A percentile compares a stretch with the other conserved stretches of the same genome.
phyloP scores from a whole-genome alignment of 2,888 invertebrate species.

The Dasysyrphus albostriatus region DNA sequence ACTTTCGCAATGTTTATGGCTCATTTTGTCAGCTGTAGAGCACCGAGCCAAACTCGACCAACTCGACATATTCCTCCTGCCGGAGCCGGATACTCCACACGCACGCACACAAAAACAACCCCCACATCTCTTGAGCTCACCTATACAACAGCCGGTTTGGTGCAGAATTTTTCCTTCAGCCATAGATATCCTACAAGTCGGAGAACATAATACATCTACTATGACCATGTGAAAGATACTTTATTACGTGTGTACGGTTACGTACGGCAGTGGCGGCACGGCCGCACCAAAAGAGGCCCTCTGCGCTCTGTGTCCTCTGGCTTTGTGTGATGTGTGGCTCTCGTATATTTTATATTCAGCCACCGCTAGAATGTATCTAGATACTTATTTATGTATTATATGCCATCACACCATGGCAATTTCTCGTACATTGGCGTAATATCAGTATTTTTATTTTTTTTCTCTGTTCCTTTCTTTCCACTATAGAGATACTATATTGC shows the following conservation, averaged over 20 bases:
- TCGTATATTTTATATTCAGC: constrained; percentile 76
- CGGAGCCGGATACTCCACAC: constrained; percentile 30
- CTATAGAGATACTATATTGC: constrained; percentile 47
- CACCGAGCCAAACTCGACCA: constrained; percentile 41
- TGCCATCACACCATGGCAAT: constrained; percentile 76
- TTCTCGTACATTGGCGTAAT: constrained; percentile 73
- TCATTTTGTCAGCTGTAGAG: constrained; percentile 62
- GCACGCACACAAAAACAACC: constrained; percentile 56
- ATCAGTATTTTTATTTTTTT: constrained; percentile 46
- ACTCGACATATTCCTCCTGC: constrained; percentile 24
- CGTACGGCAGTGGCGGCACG: constrained; percentile 25
- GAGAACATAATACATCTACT: constrained; percentile 61
- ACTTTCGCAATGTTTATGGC: constrained; percentile 75
- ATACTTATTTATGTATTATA: constrained; percentile 76
- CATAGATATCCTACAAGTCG: constrained; percentile 32
- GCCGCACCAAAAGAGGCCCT: constrained; percentile 46
- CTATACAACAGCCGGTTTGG: constrained; percentile 62
- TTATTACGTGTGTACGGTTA: constrained; percentile 69
- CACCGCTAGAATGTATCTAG: constrained; percentile 75
- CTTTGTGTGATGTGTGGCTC: constrained; percentile 62
- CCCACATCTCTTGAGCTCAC: constrained; percentile 48
- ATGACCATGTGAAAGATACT: constrained; percentile 74
- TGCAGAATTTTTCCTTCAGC: constrained; percentile 67
- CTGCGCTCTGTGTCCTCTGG: constrained; percentile 60
- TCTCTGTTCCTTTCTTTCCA: constrained; percentile 69